Percentiles rank a stretch among this genome's conserved stretches.
Conservation (phyloP, 2,113 vertebrate species). For the Psilopogon haemacephalus region DNA sequence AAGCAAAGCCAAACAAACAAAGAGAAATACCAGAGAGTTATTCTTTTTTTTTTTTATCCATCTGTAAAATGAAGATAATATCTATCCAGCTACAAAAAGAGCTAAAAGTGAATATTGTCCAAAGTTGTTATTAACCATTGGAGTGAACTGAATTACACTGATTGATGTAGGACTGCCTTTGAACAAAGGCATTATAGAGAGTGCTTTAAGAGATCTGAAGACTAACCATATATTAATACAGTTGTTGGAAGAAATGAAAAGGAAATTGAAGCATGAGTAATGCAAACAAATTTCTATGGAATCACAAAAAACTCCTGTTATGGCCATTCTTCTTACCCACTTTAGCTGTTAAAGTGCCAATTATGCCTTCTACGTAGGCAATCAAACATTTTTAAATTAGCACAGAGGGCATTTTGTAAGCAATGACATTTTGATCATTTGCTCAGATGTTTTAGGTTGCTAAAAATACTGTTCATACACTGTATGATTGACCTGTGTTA, state of each 20-base stretch:
- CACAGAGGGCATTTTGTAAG: neutral
- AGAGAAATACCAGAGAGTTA: neutral
- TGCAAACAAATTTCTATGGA: conserved; percentile 16
- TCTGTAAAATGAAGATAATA: conserved; percentile 2
- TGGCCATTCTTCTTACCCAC: neutral
- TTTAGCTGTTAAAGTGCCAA: neutral
- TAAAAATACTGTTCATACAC: conserved; percentile 20
- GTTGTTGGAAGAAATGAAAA: conserved; percentile 18
- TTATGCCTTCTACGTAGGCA: neutral
- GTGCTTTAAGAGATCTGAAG: conserved; percentile 18
- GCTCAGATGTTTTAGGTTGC: neutral
- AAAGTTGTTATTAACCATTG: neutral
- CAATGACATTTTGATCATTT: neutral
- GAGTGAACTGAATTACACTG: neutral
- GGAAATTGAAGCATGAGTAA: conserved; percentile 34
- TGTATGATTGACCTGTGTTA: neutral
- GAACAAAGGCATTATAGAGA: conserved; percentile 16
- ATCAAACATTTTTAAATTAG: neutral
- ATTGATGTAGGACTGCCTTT: neutral
- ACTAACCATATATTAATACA: neutral
- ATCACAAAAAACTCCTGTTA: neutral
- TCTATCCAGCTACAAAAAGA: neutral
- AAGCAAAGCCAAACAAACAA: conserved; percentile 6
- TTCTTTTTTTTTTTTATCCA: neutral
- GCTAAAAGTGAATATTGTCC: neutral